These are phyloP conservation scores for Microplitis manilae DNA, from an alignment of 2,888 invertebrate genomes.

Conservation along the genomic window DNA sequence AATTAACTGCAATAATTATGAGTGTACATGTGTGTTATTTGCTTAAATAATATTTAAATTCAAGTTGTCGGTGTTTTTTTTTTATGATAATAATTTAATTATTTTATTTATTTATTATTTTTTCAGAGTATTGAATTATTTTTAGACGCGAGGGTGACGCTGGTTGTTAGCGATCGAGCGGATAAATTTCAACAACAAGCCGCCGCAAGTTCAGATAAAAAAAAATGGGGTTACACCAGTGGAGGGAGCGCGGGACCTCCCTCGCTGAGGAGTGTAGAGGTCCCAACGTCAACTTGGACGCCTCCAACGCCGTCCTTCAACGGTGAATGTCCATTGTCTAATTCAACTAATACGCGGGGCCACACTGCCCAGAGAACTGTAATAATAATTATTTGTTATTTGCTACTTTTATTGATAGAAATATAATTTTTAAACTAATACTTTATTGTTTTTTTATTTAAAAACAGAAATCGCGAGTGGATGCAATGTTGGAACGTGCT, in stretches of 20 bases:
- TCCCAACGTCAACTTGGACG: constrained; percentile 65
- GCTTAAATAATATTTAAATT: neutral
- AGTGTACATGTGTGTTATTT: neutral
- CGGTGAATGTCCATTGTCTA: constrained; percentile 68
- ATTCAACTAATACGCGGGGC: constrained; percentile 67
- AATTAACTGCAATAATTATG: neutral
- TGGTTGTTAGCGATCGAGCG: constrained; percentile 74
- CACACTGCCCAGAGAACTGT: constrained; percentile 69
- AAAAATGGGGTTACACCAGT: constrained; percentile 68
- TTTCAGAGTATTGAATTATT: constrained; percentile 77
- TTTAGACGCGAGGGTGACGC: constrained; percentile 76
- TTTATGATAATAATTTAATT: neutral
- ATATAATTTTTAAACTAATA: neutral
- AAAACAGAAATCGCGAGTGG: constrained; percentile 78
- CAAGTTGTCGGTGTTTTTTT: neutral
- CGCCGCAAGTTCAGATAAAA: constrained; percentile 56
- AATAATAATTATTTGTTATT: constrained; percentile 44
- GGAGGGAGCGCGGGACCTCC: constrained; percentile 70
- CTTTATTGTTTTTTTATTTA: constrained; percentile 37
- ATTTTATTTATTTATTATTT: constrained; percentile 36
- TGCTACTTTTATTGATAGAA: neutral
- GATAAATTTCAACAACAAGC: constrained; percentile 56
- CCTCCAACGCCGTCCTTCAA: constrained; percentile 65
- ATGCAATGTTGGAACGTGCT: constrained; percentile 87
- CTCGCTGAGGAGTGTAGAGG: constrained; percentile 69